Conservation (phyloP, 30 jellyfish, hydroid and myxozoan species). For the Aurelia sp. region DNA sequence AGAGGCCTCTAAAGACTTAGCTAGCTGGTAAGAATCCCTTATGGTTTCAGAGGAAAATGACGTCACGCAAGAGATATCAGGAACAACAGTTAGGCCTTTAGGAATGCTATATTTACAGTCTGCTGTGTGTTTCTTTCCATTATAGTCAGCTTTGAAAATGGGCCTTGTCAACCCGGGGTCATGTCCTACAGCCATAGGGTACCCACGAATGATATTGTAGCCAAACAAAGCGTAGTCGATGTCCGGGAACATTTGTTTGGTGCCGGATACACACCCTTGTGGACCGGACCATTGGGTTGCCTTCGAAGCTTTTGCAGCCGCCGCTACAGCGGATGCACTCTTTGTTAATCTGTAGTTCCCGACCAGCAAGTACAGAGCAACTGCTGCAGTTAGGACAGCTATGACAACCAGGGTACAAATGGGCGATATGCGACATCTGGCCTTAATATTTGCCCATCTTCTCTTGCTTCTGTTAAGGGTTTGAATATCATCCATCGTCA, state of each 20-base stretch:
- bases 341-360: constrained; percentile 2
- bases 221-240: constrained; percentile 81
- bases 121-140: constrained; percentile 38
- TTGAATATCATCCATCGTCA: constrained; percentile 9
- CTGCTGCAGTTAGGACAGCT: not conserved
- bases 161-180: constrained; percentile 82
- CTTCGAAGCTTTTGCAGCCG: not conserved
- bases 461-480: not conserved
- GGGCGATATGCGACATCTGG: constrained; percentile 15
- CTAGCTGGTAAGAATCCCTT: constrained; percentile 42
- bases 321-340: constrained; percentile 2
- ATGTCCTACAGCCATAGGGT: constrained; percentile 75
- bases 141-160: constrained; percentile 54
- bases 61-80: constrained; percentile 81
- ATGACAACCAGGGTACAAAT: not conserved
- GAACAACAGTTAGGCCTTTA: constrained; percentile 58
- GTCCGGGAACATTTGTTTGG: constrained; percentile 68
- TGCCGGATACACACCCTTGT: constrained; percentile 32
- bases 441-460: not conserved
- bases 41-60: constrained; percentile 62
- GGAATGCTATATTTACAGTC: constrained; percentile 70
- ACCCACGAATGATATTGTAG: constrained; percentile 64
- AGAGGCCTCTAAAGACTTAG: constrained; percentile 35
- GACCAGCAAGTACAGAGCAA: constrained; percentile 22
- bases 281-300: not conserved